Evolutionary conservation across 2,113 vertebrate genomes (phyloP), one percentile per base, ranked within the genome.

Genomic region (Misgurnus anguillicaudatus): DNA sequence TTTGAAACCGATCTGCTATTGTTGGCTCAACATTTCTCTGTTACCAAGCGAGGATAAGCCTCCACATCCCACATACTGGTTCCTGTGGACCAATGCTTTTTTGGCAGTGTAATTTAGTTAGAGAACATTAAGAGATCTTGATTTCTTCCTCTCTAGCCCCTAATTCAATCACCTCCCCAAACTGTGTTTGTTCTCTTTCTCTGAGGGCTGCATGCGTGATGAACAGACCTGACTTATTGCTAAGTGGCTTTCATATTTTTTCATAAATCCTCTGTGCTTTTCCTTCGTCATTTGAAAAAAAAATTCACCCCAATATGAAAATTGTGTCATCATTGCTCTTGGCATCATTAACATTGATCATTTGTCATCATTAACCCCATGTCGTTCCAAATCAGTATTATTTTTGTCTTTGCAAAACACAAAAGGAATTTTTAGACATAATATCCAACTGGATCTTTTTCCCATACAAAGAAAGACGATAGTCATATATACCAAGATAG

Each of bases 111-210:
- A 60, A 51, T 80, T 57, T 41, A 7, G 39, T 80, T 61, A 60
- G 6, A 51, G 64, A 16, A 9, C 58, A 72, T 57, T 64, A 19
- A 36, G 41, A 17, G 16, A 57, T 63, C 41, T 66, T 53, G 70
- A n/a, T 74, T 31, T 38, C 6, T 42, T 72, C 65, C 38, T 48
- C 51, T 69, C 58, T 77, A 16, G 4, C 60, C 55, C 11, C 71
- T 68, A 75, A 75, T 77, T 78, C 57, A 85, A 51, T 73, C 63
- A 45, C 51, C 62, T 9, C 41, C 71, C 69, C 60, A 75, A 80
- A 79, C 58, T 62, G 42, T 70, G 74, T 57, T 71, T 71, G 77
- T 73, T 47, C 24, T 72, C 16, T 80, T 78, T 55, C 47, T 67
- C 42, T 65, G 16, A 68, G 68, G 65, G 19, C 55, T 39, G 62